These are phyloP conservation scores for Psilanteris sp. DNA, from an alignment of 1,140 invertebrate genomes.

Conservation along the genomic window DNA sequence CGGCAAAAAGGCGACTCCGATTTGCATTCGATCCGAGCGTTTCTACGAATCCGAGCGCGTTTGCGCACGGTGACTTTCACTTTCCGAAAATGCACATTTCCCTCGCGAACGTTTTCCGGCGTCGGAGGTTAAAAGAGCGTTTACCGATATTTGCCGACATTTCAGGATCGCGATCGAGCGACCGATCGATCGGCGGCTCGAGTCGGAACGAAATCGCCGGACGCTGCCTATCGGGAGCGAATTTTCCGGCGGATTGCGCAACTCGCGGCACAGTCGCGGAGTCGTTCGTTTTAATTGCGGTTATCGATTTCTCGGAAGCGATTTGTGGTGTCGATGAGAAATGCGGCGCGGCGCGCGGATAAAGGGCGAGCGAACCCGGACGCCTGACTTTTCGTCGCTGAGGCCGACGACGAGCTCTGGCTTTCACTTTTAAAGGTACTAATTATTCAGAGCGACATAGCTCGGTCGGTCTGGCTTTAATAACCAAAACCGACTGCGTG, in stretches of 20 bases:
- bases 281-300: not conserved
- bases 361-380: slow-evolving; percentile 1
- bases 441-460: slow-evolving; percentile 16
- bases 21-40: no score
- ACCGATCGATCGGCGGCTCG: no score
- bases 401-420: not conserved
- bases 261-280: not conserved
- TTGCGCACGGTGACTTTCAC: no score
- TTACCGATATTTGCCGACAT: no score
- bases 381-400: slow-evolving; percentile 9
- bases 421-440: slow-evolving; percentile 35
- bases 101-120: no score
- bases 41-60: no score
- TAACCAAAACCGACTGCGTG: not conserved
- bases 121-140: no score
- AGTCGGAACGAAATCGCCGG: no score
- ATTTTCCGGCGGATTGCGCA: slow-evolving; percentile 10
- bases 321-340: not conserved
- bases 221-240: slow-evolving; percentile 9
- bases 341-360: not conserved
- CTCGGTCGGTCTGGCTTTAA: not conserved
- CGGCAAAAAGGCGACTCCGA: no score
- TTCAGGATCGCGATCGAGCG: no score
- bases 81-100: no score
- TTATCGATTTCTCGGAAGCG: slow-evolving; percentile 5